Base-by-base conservation (phyloP, 2,797 vertebrate species). In the Saxicola maurus region DNA sequence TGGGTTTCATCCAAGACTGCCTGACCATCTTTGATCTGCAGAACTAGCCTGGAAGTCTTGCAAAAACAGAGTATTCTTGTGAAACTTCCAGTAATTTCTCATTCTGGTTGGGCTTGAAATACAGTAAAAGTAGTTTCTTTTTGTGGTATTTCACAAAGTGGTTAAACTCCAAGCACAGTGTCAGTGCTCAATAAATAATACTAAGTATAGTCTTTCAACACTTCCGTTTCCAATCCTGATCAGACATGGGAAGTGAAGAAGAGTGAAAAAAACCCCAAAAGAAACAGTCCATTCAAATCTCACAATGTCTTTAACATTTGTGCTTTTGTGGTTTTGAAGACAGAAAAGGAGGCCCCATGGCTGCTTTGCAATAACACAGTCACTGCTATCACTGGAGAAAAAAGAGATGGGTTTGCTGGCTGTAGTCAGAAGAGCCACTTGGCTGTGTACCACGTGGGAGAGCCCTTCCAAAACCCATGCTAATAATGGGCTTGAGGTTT, bases 81-180 rank as follows among this genome's bases (percentile, higher is more conserved):
- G 82, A 91, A 95, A 89, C 46, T 94, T 93, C 74, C 82, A 89
- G 87, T 83, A 93, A 91, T 81, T 88, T 91, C 40, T 83, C 38
- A 31, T 86, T 90, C 64, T 91, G 57, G 30, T 92, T 4, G 16
- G 64, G 30, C 17, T 83, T 89, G 76, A 87, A 88, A 89, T 75
- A 86, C 37, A 3, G 3, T 90, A 82, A 87, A 84, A 89, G 65
- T 75, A 90, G 35, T 33, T 56, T 69, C 79, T 90, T 87, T 88
- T 75, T 90, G 82, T 86, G 84, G 79, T 87, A 80, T 93, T 94
- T 90, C 91, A 56, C 48, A 52, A 66, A 11, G 35, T 79, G 14
- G 10, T 93, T 92, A 82, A 92, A 85, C 33, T 91, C 69, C 28
- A 42, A 91, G 86, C 40, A 66, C 57, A 88, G 48, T 82, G 84